Base-by-base conservation (phyloP, 2,888 invertebrate species). In the Mythimna lalbum region DNA sequence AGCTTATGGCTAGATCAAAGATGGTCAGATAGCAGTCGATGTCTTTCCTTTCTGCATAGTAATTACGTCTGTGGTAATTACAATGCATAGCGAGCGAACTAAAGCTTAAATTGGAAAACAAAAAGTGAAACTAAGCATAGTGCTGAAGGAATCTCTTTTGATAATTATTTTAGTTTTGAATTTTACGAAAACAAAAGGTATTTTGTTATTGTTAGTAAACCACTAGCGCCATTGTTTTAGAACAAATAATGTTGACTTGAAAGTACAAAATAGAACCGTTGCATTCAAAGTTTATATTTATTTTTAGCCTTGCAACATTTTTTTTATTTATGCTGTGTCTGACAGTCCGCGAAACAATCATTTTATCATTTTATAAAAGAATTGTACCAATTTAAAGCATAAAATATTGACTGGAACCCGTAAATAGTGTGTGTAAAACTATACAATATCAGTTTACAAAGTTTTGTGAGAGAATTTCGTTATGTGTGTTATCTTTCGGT, bases 301-400 rank as follows among this genome's bases (percentile, higher is more conserved):
- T 71, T 84, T 89, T 88, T 82, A 36, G 19, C 14, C 69, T 88
- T 61, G 90, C 89, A 91, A 92, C 86, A 87, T 80, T 69, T 60
- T 73, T 72, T 83, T 81, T 90, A 87, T 89, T 87, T 90, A 90
- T 88, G 89, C 89, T 84, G 79, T 84, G 79, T 84, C 78, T 84
- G 80, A 86, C 73, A 84, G 77, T 82, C 82, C 78, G 81, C 80
- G 83, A 85, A 87, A 85, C 78, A 80, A 69, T 62, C 60, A 76
- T 75, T 83, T 82, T 77, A 71, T 39, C 73, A 36, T 63, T 76
- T 76, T 78, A 77, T 63, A 65, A 71, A 72, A 76, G 43, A 74
- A 78, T 74, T 74, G 21, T 63, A 59, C n/a, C 57, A 71, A 80
- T 76, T 63, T 76, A 43, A 49, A 57, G 67, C 68, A 52, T 73